Base-by-base conservation (phyloP, 2,888 invertebrate species). In the Sycophila texana region DNA sequence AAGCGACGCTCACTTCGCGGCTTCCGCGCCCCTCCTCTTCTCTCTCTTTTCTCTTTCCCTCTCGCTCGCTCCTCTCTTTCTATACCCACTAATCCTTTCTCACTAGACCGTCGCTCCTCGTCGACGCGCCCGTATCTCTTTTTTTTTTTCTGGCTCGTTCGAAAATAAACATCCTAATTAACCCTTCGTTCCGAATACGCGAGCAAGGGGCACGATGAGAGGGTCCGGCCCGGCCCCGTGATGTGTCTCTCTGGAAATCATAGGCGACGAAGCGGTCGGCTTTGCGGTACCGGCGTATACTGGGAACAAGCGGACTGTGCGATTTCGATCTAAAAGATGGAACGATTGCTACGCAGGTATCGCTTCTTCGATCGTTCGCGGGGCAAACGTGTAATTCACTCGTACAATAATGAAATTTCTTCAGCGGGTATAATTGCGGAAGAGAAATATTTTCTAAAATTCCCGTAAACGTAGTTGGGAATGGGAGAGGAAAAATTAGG, bases 111-210 rank as follows among this genome's bases (percentile, higher is more conserved):
- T 10, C 39, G 39, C 39, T 20, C 60, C 26, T 68, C 55, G 18
- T 14, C 4, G 12, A n/a, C 26, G 71, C 18, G 5, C 58, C 47
- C 12, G 18, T 47, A 53, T 14, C 16, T 13, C 13, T 16, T 30
- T 7, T 26, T 12, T 39, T 39, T 16, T 30, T 51, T 10, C 51
- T 13, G 49, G 7, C 49, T 51, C 2, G 30, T 30, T 58, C 26
- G 74, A 53, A 49, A 61, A 68, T 76, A 71, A 76, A 76, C 76
- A 70, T 76, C 76, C 63, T 71, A 70, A 77, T 77, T 77, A 77
- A 68, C 61, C 53, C 18, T 2, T 16, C 53, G 16, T 14, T 53
- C n/a, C 53, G 14, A 22, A 5, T n/a, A 10, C 30, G 63, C 14
- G 63, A 65, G 39, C 18, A 7, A 20, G n/a, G 20, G 20, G 18